Evolutionary conservation across 2,888 invertebrate genomes (phyloP).

Genomic region (Ernsta delagoae): DNA sequence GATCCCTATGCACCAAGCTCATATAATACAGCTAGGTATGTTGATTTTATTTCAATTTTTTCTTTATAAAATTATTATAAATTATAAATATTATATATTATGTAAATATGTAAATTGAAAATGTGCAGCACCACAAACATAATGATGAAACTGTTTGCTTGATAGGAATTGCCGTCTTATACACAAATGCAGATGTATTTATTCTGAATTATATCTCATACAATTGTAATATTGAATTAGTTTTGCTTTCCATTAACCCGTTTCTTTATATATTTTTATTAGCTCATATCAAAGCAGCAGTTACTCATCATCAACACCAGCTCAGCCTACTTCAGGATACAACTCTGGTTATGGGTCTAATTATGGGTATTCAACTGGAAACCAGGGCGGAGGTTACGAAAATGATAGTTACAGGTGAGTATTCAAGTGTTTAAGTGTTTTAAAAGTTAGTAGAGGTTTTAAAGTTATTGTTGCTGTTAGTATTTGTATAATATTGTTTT

Average conservation of each 20-base stretch:
- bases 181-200: conserved; percentile 73
- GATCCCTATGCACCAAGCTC: conserved; percentile 71
- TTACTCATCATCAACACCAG: conserved; percentile 67
- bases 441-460: too few species aligned
- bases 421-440: too few species aligned
- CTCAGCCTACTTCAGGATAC: conserved; percentile 60
- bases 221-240: too few species aligned
- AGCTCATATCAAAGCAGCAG: conserved; percentile 72
- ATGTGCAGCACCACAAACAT: too few species aligned
- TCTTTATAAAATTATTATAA: too few species aligned
- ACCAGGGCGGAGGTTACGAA: conserved; percentile 66
- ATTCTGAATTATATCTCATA: conserved; percentile 59
- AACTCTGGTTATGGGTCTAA: conserved; percentile 66
- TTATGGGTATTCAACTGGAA: conserved; percentile 72
- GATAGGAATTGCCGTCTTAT: conserved; percentile 83
- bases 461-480: too few species aligned
- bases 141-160: conserved; percentile 48
- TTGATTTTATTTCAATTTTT: too few species aligned
- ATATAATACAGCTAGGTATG: conserved; percentile 70
- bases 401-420: conserved; percentile 73
- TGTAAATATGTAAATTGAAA: too few species aligned
- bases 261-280: conserved; percentile 16
- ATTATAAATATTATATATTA: too few species aligned
- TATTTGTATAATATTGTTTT: too few species aligned
- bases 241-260: background rate